Percentiles rank a stretch among this genome's conserved stretches.
Evolutionary conservation across 2,888 invertebrate species (phyloP).

Genomic region (Leptothorax acervorum): DNA sequence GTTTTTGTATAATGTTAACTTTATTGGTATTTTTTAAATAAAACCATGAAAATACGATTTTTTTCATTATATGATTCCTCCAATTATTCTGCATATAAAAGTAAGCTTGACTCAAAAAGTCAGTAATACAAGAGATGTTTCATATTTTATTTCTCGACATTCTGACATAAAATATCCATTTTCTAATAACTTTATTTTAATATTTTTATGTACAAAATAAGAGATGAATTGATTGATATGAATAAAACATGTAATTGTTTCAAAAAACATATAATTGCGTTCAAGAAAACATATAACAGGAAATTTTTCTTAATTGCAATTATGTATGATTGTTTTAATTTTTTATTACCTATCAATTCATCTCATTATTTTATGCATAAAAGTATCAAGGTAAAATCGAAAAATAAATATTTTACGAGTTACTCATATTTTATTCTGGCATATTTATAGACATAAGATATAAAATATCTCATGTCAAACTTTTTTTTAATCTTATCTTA

Average conservation of each 20-base stretch:
- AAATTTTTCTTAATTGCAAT: background rate
- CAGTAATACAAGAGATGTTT: background rate
- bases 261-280: too few relatives aligned
- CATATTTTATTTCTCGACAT: background rate
- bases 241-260: background rate
- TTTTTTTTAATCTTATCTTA: background rate
- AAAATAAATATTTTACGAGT: background rate
- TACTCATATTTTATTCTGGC: background rate
- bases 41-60: background rate
- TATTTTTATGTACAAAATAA: background rate
- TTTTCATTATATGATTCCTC: too few relatives aligned
- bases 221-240: background rate
- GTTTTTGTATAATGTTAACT: background rate
- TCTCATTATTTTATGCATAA: background rate
- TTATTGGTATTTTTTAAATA: background rate
- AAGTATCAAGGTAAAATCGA: background rate
- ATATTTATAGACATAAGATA: background rate
- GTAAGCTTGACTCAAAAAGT: conserved; percentile 1
- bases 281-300: background rate
- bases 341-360: background rate
- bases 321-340: too few relatives aligned
- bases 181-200: background rate
- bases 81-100: background rate
- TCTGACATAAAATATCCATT: background rate
- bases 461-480: background rate